These are phyloP conservation scores for Hesperia comma DNA, from an alignment of 2,888 invertebrate species.

Conservation along the genomic window DNA sequence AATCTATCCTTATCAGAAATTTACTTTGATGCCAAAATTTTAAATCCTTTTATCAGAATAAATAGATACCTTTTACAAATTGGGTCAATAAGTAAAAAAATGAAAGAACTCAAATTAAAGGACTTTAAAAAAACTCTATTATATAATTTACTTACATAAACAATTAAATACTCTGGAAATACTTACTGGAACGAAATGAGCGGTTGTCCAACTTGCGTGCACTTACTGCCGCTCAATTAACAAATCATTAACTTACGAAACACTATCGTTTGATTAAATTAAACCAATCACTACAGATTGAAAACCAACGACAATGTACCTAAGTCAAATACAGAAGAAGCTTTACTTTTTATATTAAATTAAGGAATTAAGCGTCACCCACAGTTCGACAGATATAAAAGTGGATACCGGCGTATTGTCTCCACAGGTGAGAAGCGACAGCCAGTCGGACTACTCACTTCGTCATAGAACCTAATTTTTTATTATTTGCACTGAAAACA, in stretches of 20 bases:
- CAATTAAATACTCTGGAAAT: background rate
- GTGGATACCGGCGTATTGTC: slow-evolving; percentile 44
- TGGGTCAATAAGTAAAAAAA: too few relatives aligned
- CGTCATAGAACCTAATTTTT: slow-evolving; percentile 60
- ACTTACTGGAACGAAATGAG: slow-evolving; percentile 2
- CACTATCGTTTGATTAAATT: slow-evolving; percentile 46
- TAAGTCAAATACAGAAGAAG: slow-evolving; percentile 74
- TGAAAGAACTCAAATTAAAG: too few relatives aligned
- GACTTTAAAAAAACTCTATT: too few relatives aligned
- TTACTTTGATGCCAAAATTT: slow-evolving; percentile 2
- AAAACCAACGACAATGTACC: slow-evolving; percentile 63
- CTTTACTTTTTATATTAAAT: slow-evolving; percentile 82
- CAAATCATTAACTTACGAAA: slow-evolving; percentile 19
- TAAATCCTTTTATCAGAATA: background rate
- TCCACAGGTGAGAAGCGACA: slow-evolving; percentile 83
- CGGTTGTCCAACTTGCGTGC: background rate
- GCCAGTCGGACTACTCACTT: slow-evolving; percentile 83
- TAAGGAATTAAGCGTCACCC: slow-evolving; percentile 82
- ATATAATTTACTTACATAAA: background rate
- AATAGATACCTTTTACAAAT: background rate
- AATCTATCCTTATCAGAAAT: slow-evolving; percentile 18
- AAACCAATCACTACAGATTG: slow-evolving; percentile 62
- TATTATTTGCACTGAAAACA: slow-evolving; percentile 43
- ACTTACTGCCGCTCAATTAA: background rate
- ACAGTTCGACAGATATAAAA: slow-evolving; percentile 75